Evolutionary conservation across 2,113 vertebrate genomes (phyloP).

Genomic region (Dicentrarchus labrax): DNA sequence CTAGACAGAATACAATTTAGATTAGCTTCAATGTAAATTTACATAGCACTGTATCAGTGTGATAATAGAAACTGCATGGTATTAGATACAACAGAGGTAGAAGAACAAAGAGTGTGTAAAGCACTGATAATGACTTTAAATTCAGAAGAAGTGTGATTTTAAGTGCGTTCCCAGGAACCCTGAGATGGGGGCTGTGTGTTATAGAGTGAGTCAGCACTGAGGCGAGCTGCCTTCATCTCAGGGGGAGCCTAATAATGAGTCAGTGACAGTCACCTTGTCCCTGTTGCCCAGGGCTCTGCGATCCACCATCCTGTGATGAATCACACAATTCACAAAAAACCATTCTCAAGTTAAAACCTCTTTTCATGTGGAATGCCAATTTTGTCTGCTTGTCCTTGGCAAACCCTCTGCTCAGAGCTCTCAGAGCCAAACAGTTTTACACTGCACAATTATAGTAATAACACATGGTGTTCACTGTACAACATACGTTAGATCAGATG

Average conservation of each 20-base stretch:
- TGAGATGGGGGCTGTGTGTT: constrained; percentile 35
- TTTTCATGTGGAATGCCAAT: constrained; percentile 50
- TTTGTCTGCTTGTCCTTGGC: constrained; percentile 32
- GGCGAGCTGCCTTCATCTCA: constrained; percentile 49
- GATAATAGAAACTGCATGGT: constrained; percentile 62
- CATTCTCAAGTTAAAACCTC: constrained; percentile 30
- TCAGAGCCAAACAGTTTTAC: constrained; percentile 3
- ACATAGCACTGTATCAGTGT: constrained; percentile 77
- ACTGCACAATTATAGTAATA: constrained; percentile 56
- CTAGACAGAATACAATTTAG: constrained; percentile 30
- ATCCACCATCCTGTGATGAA: constrained; percentile 42
- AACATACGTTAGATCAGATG: constrained; percentile 59
- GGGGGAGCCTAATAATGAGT: constrained; percentile 42
- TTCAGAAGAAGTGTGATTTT: constrained; percentile 38
- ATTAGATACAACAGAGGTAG: constrained; percentile 51
- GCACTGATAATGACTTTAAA: constrained; percentile 60
- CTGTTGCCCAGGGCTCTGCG: constrained; percentile 11
- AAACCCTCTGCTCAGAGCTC: constrained; percentile 16
- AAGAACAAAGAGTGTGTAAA: constrained; percentile 64
- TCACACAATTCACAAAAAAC: constrained; percentile 30
- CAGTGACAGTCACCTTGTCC: constrained; percentile 55
- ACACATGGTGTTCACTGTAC: constrained; percentile 52
- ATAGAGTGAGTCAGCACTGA: constrained; percentile 67
- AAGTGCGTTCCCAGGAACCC: constrained; percentile 41
- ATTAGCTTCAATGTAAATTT: constrained; percentile 61